Conservation (phyloP, 2,113 vertebrate species). For the Indri indri region DNA sequence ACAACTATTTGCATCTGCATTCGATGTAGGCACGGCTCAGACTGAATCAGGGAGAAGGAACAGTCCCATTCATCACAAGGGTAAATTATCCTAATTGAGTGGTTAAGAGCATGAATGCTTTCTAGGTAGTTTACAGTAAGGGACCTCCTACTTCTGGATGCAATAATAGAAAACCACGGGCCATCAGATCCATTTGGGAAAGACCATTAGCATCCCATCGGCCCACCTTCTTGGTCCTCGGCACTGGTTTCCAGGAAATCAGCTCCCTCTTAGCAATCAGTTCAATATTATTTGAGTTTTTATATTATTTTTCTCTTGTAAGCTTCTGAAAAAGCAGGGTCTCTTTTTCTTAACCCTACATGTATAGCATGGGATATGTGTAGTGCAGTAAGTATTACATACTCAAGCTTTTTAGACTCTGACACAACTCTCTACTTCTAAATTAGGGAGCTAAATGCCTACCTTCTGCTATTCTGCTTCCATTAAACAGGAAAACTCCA, state of each 20-base stretch:
- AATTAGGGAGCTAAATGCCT: background rate
- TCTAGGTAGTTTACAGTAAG: constrained; percentile 72
- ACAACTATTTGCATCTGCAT: background rate
- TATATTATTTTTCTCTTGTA: constrained; percentile 43
- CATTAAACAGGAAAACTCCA: background rate
- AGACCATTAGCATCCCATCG: constrained; percentile 39
- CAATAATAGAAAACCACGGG: constrained; percentile 59
- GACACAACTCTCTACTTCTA: background rate
- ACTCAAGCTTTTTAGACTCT: background rate
- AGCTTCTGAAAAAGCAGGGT: constrained; percentile 5
- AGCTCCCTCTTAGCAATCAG: constrained; percentile 39
- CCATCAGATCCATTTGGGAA: constrained; percentile 68
- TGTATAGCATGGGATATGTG: background rate
- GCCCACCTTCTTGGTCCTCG: background rate
- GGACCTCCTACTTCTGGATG: constrained; percentile 52
- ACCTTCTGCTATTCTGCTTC: background rate
- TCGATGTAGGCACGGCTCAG: background rate
- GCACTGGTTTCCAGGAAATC: constrained; percentile 66
- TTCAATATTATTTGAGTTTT: constrained; percentile 44
- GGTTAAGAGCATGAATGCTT: constrained; percentile 47
- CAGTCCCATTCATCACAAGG: constrained; percentile 45
- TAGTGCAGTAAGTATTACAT: background rate
- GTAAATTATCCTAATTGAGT: constrained; percentile 69
- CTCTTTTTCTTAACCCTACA: background rate
- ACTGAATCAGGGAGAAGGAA: background rate